These are phyloP conservation scores for Pterobdella sp. DNA, from an alignment of 2,888 invertebrate genomes.

Conservation along the genomic window DNA sequence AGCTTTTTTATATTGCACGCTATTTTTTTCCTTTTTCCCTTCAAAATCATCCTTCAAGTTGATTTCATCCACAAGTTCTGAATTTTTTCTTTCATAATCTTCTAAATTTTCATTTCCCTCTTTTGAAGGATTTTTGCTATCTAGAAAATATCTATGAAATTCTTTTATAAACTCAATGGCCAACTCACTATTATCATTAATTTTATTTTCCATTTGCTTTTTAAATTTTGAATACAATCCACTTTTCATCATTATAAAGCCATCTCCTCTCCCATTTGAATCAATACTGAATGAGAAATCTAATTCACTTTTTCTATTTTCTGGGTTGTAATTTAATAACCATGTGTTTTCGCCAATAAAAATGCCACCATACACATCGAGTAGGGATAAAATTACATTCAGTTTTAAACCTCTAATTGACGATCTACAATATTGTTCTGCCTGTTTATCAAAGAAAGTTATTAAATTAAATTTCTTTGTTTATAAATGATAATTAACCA, in stretches of 20 bases:
- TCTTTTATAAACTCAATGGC: not conserved
- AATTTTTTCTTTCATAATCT: not conserved
- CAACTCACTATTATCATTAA: not conserved
- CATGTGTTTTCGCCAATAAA: constrained; percentile 41
- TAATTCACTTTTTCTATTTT: constrained; percentile 31
- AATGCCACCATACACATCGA: constrained; percentile 44
- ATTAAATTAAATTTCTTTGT: not conserved
- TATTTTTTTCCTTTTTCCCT: not conserved
- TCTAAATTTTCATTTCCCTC: not conserved
- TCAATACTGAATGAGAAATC: constrained; percentile 31
- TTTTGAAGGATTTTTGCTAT: not conserved
- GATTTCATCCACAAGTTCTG: not conserved
- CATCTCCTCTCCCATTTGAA: constrained; percentile 27
- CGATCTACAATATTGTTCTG: constrained; percentile 24
- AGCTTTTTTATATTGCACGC: not conserved
- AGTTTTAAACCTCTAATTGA: constrained; percentile 23
- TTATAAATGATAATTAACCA: too few relatives aligned
- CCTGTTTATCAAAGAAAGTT: not conserved
- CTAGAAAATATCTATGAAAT: too few relatives aligned
- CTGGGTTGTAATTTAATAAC: constrained; percentile 34
- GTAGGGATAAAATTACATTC: constrained; percentile 32
- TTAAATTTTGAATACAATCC: constrained; percentile 25
- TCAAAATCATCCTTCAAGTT: not conserved
- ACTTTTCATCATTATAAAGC: constrained; percentile 34
- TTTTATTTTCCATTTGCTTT: not conserved